phyloP scores from a whole-genome alignment of 2,113 vertebrate genomes.

The Odontesthes bonariensis region DNA sequence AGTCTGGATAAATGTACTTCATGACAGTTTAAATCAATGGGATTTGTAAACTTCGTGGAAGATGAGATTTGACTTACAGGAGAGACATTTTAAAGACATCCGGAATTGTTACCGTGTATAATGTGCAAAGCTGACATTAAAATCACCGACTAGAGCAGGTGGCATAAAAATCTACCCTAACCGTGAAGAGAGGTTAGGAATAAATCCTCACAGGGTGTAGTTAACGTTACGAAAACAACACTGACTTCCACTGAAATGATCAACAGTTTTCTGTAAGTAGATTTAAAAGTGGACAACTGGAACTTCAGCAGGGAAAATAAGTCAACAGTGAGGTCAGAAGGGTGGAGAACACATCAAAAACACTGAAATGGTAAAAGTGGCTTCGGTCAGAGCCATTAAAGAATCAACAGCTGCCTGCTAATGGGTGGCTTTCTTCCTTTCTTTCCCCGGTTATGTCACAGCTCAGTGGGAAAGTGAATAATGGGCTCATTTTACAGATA shows the following conservation, averaged over 20 bases:
- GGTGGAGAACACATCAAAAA: slow-evolving; percentile 3
- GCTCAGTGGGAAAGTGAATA: slow-evolving; percentile 44
- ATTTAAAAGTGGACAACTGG: neutral
- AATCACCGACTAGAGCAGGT: too few species aligned
- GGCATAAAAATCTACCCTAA: too few species aligned
- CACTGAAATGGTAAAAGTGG: slow-evolving; percentile 2
- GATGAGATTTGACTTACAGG: too few species aligned
- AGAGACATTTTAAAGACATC: too few species aligned
- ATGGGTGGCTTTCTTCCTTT: slow-evolving; percentile 15
- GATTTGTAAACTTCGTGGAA: too few species aligned
- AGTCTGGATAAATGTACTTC: too few species aligned
- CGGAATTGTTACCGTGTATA: too few species aligned
- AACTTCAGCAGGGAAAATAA: neutral
- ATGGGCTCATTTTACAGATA: slow-evolving; percentile 47
- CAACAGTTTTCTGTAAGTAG: neutral
- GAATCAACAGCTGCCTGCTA: slow-evolving; percentile 25
- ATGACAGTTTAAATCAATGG: too few species aligned
- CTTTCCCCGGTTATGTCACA: slow-evolving; percentile 35
- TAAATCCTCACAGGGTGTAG: too few species aligned
- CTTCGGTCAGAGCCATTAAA: neutral
- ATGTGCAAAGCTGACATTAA: too few species aligned
- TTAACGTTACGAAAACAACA: neutral
- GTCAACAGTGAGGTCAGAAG: neutral
- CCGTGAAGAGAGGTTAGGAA: too few species aligned
- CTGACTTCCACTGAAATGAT: neutral